Percentiles rank a stretch among this genome's conserved stretches.
Evolutionary conservation across 2,888 invertebrate species (phyloP).

Genomic region (Pelosia muscerda): DNA sequence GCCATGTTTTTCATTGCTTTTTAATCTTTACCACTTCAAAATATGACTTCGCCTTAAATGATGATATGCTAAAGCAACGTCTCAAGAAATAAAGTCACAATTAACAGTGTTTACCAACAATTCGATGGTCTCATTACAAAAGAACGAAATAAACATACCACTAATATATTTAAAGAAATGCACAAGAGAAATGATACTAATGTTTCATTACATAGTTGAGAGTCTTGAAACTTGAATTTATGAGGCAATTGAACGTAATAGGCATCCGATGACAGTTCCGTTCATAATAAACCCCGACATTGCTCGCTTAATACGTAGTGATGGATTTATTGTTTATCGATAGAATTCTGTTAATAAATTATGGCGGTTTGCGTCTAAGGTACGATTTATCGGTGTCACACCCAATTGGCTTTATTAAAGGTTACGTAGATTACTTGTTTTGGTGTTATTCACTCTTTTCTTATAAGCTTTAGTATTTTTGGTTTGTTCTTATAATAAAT

Average conservation of each 20-base stretch:
- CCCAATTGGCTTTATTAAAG: conserved; percentile 11
- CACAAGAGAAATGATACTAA: conserved; percentile 39
- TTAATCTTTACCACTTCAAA: no score
- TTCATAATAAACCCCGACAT: conserved; percentile 63
- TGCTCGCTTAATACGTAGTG: conserved; percentile 55
- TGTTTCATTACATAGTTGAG: conserved; percentile 42
- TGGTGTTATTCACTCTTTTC: background rate
- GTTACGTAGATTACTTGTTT: background rate
- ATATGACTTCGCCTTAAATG: no score
- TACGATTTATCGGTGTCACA: conserved; percentile 19
- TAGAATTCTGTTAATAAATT: conserved; percentile 38
- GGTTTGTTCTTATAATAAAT: no score
- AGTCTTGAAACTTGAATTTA: conserved; percentile 61
- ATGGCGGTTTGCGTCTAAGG: conserved; percentile 24
- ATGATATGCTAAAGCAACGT: no score
- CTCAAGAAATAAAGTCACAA: no score
- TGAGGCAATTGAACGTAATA: conserved; percentile 62
- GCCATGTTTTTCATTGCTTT: no score
- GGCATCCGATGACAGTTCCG: conserved; percentile 68
- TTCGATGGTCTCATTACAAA: no score
- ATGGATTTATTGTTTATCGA: conserved; percentile 46
- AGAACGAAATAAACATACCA: background rate
- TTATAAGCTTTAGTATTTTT: background rate
- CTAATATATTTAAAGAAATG: background rate
- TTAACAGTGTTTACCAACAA: no score